Conservation (phyloP, 2,113 vertebrate genomes). For the Perca flavescens region DNA sequence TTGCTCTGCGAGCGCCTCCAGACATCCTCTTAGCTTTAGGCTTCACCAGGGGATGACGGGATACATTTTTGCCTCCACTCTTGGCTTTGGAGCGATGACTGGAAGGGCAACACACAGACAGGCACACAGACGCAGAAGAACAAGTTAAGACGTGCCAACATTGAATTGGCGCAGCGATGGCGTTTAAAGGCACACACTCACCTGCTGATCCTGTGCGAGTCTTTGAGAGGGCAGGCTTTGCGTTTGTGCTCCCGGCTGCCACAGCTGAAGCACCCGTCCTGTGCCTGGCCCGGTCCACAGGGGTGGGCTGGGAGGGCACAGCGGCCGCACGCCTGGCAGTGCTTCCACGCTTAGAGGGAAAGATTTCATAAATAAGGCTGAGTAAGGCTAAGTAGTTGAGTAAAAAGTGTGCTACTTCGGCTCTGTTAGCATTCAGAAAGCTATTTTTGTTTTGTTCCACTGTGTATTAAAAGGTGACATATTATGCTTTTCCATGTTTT, state of each 20-base stretch:
- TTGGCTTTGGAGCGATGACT: conserved; percentile 47
- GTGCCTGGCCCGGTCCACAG: conserved; percentile 70
- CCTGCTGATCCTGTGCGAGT: conserved; percentile 29
- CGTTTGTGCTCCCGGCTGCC: conserved; percentile 89
- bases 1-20: conserved; percentile 51
- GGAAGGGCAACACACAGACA: neutral
- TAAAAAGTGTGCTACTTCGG: no score
- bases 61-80: neutral
- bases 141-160: neutral
- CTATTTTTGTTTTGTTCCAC: no score
- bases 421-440: no score
- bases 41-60: neutral
- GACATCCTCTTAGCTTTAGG: conserved; percentile 56
- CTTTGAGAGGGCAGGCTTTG: conserved; percentile 82
- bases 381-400: neutral
- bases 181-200: conserved; percentile 15
- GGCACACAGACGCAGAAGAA: neutral
- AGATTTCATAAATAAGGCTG: neutral
- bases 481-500: no score
- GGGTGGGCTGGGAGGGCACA: conserved; percentile 88
- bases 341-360: conserved; percentile 89
- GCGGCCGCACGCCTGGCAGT: conserved; percentile 87
- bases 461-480: no score
- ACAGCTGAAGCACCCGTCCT: conserved; percentile 89
- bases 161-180: neutral